Conservation (phyloP, 2,113 vertebrate genomes). For the Fukomys damarensis region DNA sequence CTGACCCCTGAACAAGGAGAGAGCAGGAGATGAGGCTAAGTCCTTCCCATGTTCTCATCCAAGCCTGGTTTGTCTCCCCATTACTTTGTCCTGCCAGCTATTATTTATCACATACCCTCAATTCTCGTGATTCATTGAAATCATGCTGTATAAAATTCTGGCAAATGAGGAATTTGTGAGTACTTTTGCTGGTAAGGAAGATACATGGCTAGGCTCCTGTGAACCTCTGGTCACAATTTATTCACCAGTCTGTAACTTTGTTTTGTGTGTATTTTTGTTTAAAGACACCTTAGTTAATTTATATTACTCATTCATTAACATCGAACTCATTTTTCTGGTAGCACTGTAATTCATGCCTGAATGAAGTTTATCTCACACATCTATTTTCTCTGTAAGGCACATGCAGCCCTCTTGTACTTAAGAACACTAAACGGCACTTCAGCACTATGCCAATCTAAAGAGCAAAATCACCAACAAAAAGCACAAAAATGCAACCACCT, state of each 20-base stretch:
- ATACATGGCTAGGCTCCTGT: not conserved
- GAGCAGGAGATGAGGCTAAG: not conserved
- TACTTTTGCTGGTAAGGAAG: not conserved
- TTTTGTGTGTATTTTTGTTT: not conserved
- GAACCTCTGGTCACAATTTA: not conserved
- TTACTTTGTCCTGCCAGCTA: not conserved
- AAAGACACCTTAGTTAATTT: not conserved
- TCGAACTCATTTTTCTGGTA: not conserved
- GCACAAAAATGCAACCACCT: not conserved
- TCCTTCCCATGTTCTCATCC: not conserved
- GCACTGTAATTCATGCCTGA: not conserved
- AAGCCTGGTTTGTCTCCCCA: fast-evolving
- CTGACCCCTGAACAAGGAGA: constrained; percentile 62
- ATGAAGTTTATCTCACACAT: not conserved
- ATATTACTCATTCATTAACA: not conserved
- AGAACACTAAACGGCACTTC: not conserved
- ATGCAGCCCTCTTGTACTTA: not conserved
- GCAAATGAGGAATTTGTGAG: not conserved
- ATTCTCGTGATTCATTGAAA: not conserved
- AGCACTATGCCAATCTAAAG: not conserved
- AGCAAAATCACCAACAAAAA: not conserved
- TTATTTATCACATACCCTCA: fast-evolving
- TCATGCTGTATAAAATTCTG: not conserved
- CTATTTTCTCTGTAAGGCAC: not conserved
- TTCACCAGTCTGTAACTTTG: not conserved